Base-by-base conservation (phyloP, 2,797 vertebrate genomes). In the Geotrypetes seraphini region DNA sequence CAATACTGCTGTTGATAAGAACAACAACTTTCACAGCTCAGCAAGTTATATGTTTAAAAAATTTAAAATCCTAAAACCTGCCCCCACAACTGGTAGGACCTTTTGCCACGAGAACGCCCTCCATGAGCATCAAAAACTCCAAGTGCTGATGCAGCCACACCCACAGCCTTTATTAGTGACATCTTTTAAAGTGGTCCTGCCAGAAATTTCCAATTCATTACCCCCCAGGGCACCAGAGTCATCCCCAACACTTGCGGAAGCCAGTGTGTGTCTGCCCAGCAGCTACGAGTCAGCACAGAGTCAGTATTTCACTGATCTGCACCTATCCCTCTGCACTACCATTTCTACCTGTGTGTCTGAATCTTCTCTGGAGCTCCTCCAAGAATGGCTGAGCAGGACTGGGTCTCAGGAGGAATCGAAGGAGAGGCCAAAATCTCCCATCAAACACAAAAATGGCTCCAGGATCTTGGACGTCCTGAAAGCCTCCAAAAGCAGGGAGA, bases 231-330 rank as follows among this genome's bases (percentile, higher is more conserved):
- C 20, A 2, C 27, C 48, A 7, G 38, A 59, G 9, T 19, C 20
- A 1, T 45, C 41, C 1, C 35, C 19, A 0, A 3, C 19, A 1
- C 7, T 12, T 0, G 6, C 9, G 3, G 43, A 78, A 17, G 36
- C 55, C 8, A 19, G 16, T 1, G 1, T 23, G 9, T 8, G 5
- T 1, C 17, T 20, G 38, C 5, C 39, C 2, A 1, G 39, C 23
- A 38, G 19, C 25, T 3, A 2, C 0, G 36, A 29, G 0, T 2
- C 42, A 19, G 8, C 28, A 7, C 19, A 31, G 21, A n/a, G 36
- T 3, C 75, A 81, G 34, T 73, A 66, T 43, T 97, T 99, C 37
- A 50, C 72, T 4, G 67, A 79, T 26, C 55, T 96, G 39, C 95
- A 99, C 21, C 49, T 75, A 0, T 81, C 74, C 5, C 69, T 97